Conservation (phyloP, 23 tunicate genomes). For the Styela plicata region DNA sequence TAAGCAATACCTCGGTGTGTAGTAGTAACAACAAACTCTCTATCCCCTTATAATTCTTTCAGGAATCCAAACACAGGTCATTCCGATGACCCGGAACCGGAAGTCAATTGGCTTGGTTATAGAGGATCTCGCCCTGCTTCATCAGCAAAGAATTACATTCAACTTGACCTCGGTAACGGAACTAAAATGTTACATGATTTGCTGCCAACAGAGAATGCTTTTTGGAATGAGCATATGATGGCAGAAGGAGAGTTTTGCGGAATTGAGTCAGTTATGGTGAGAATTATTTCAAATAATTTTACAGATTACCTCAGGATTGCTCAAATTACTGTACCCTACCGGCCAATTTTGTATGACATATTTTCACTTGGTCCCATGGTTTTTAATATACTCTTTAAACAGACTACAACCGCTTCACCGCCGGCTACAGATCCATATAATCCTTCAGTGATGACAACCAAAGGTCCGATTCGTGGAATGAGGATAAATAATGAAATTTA, state of each 20-base stretch:
- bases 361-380: too few species aligned
- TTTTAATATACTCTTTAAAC: too few species aligned
- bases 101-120: background rate
- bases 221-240: conserved; percentile 9
- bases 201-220: conserved; percentile 4
- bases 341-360: too few species aligned
- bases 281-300: background rate
- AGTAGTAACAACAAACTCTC: too few species aligned
- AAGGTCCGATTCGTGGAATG: background rate
- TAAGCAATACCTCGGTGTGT: too few species aligned
- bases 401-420: conserved; percentile 3
- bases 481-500: background rate
- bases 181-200: background rate
- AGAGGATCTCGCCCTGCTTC: background rate
- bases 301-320: too few species aligned
- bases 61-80: conserved; percentile 18
- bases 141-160: conserved; percentile 11
- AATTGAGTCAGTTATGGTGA: background rate
- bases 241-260: conserved; percentile 12
- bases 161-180: conserved; percentile 5
- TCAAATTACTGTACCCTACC: too few species aligned
- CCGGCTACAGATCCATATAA: background rate
- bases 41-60: too few species aligned
- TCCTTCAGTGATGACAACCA: background rate
- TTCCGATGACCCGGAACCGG: background rate